Evolutionary conservation across 1,140 invertebrate genomes (phyloP).

Genomic region (Caenorhabditis latens): DNA sequence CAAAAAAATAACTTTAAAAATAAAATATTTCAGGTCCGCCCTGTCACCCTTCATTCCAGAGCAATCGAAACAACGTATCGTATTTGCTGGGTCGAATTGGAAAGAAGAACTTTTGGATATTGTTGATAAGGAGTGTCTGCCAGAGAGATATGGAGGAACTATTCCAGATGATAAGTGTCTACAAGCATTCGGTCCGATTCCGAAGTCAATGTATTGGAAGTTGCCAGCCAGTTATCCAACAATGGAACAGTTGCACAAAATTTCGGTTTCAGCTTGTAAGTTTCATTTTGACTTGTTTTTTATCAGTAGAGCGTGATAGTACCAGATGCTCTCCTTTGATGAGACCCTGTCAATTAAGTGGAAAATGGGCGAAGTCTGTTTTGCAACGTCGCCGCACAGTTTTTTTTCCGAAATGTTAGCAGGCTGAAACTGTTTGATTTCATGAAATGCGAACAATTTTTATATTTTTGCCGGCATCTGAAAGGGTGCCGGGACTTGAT

Average conservation of each 20-base stretch:
- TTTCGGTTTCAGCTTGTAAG: slow-evolving; percentile 62
- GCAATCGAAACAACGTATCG: slow-evolving; percentile 57
- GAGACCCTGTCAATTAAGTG: too few relatives aligned
- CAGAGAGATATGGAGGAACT: slow-evolving; percentile 63
- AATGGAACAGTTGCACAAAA: slow-evolving; percentile 54
- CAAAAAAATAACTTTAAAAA: neutral
- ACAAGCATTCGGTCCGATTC: slow-evolving; percentile 27
- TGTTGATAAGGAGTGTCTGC: slow-evolving; percentile 59
- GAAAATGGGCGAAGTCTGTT: too few relatives aligned
- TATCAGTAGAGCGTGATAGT: too few relatives aligned
- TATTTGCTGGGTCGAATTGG: slow-evolving; percentile 61
- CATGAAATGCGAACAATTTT: too few relatives aligned
- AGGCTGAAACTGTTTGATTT: too few relatives aligned
- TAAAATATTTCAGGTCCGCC: slow-evolving; percentile 39
- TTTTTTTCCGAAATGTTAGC: too few relatives aligned
- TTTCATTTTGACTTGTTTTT: neutral
- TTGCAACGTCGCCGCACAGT: too few relatives aligned
- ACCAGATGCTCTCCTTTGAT: too few relatives aligned
- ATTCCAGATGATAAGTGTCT: slow-evolving; percentile 45
- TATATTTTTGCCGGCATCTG: too few relatives aligned
- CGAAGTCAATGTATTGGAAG: slow-evolving; percentile 63
- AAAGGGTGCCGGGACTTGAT: too few relatives aligned
- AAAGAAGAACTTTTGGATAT: slow-evolving; percentile 62
- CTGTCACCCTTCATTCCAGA: slow-evolving; percentile 63
- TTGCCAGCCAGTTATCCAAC: slow-evolving; percentile 39